phyloP scores from a whole-genome alignment of 2,888 invertebrate genomes.

The Clusia tigrina region DNA sequence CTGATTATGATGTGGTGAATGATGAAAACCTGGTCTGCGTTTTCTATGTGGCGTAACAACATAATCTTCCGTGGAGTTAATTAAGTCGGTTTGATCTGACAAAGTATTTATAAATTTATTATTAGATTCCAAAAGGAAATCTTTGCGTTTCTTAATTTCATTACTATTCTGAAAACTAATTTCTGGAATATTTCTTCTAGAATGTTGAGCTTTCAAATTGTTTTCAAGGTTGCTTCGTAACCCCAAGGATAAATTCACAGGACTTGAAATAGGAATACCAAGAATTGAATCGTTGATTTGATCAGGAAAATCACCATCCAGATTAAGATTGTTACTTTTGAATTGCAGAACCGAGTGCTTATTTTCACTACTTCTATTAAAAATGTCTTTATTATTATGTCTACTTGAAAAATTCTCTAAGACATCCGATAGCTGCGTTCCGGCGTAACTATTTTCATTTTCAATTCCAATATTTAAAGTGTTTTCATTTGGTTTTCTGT shows the following conservation, averaged over 20 bases:
- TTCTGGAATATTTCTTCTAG: conserved; percentile 65
- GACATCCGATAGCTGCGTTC: conserved; percentile 36
- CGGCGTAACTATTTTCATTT: conserved; percentile 26
- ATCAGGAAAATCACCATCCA: conserved; percentile 48
- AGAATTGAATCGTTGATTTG: conserved; percentile 65
- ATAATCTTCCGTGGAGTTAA: conserved; percentile 82
- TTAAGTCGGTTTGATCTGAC: conserved; percentile 75
- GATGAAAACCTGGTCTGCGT: conserved; percentile 85
- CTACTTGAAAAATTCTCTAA: conserved; percentile 28
- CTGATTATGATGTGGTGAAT: conserved; percentile 86
- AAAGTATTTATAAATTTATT: conserved; percentile 68
- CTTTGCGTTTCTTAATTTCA: conserved; percentile 52
- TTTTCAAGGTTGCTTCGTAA: conserved; percentile 68
- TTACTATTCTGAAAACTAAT: conserved; percentile 37
- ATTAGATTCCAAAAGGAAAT: conserved; percentile 66
- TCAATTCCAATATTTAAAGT: conserved; percentile 18
- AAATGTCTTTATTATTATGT: conserved; percentile 53
- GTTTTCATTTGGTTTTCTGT: conserved; percentile 27
- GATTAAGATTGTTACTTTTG: conserved; percentile 51
- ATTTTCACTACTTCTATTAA: conserved; percentile 62
- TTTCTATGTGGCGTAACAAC: conserved; percentile 89
- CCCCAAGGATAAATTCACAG: conserved; percentile 79
- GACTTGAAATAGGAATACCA: conserved; percentile 84
- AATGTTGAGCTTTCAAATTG: conserved; percentile 49
- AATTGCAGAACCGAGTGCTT: too few species aligned